Percentiles rank a stretch among this genome's conserved stretches.
Evolutionary conservation across 2,797 vertebrate species (phyloP).

Genomic region (Semotilus atromaculatus): DNA sequence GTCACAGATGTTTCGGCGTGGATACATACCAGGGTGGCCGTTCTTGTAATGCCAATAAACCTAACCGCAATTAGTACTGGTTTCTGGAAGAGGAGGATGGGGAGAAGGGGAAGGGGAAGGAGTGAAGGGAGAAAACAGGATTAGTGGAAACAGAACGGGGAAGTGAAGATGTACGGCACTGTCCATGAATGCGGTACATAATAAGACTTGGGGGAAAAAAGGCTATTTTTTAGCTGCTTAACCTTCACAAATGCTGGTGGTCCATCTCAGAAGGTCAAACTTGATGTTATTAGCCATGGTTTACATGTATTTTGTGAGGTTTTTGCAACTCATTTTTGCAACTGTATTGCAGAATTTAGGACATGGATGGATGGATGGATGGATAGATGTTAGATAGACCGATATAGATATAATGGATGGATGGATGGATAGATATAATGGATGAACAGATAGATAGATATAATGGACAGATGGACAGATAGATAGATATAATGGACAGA

Average conservation of each 20-base stretch:
- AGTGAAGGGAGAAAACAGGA: slow-evolving; percentile 79
- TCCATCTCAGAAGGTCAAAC: not conserved
- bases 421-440: no score
- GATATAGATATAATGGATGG: no score
- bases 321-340: no score
- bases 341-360: no score
- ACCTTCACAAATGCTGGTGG: not conserved
- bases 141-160: slow-evolving; percentile 73
- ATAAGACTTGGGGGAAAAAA: not conserved
- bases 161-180: slow-evolving; percentile 3
- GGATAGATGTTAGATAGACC: no score
- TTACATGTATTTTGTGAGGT: no score
- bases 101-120: slow-evolving; percentile 78
- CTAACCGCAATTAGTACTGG: slow-evolving; percentile 96
- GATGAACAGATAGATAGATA: no score
- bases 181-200: slow-evolving; percentile 5
- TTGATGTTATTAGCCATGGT: not conserved
- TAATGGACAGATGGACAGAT: no score
- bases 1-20: slow-evolving; percentile 19
- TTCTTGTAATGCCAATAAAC: slow-evolving; percentile 95
- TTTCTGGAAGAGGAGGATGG: slow-evolving; percentile 88
- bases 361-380: no score
- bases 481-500: no score
- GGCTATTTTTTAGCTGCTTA: not conserved
- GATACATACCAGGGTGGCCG: slow-evolving; percentile 92